A percentile compares a stretch with the other conserved stretches of the same genome.
These are phyloP conservation scores for Anoplophora glabripennis DNA, from an alignment of 1,140 invertebrate genomes.

Conservation along the genomic window DNA sequence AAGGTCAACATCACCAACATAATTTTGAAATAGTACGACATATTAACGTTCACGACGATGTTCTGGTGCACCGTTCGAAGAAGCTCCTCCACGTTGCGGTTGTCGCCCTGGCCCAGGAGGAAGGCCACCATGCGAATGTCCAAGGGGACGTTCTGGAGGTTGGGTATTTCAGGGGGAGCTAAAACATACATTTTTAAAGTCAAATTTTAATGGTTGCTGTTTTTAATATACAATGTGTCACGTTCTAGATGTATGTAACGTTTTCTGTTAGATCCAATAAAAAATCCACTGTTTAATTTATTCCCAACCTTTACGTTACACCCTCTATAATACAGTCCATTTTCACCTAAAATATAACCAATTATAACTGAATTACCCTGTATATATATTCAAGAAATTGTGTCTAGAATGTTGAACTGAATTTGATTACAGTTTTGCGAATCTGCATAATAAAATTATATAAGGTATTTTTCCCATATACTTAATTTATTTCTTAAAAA, in stretches of 20 bases:
- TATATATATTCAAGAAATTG: too few relatives aligned
- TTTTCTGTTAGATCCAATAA: background rate
- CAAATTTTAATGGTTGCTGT: background rate
- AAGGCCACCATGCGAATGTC: conserved; percentile 3
- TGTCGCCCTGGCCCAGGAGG: conserved; percentile 11
- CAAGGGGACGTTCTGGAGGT: background rate
- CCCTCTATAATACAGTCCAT: too few relatives aligned
- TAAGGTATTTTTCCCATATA: too few relatives aligned
- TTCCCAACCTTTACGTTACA: too few relatives aligned
- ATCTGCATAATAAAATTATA: too few relatives aligned
- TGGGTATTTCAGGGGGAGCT: background rate
- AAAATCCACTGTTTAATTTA: too few relatives aligned
- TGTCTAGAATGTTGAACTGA: too few relatives aligned
- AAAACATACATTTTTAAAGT: background rate
- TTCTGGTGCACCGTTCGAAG: conserved; percentile 6
- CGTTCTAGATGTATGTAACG: background rate
- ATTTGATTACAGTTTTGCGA: too few relatives aligned
- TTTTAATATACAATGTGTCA: conserved; percentile 4
- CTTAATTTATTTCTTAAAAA: too few relatives aligned
- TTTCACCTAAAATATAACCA: too few relatives aligned
- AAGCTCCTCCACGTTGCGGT: conserved; percentile 12
- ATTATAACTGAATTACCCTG: too few relatives aligned
- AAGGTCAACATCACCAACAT: conserved; percentile 16
- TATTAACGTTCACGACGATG: conserved; percentile 15
- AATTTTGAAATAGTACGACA: conserved; percentile 19